phyloP scores from a whole-genome alignment of 2,113 vertebrate genomes.

The Azemiops feae region DNA sequence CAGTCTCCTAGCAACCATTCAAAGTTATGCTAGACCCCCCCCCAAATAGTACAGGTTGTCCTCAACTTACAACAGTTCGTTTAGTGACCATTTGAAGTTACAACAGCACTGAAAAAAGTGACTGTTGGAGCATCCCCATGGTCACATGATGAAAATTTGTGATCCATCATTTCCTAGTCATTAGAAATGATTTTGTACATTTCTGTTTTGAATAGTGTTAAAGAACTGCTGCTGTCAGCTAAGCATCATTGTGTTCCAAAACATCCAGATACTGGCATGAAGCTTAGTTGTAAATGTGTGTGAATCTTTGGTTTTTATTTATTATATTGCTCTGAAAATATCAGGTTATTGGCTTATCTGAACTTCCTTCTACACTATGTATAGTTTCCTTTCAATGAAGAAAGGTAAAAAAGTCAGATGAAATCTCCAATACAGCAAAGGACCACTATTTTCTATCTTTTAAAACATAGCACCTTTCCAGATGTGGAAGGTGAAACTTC shows the following conservation, averaged over 20 bases:
- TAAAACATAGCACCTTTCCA: background rate
- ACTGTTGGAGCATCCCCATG: background rate
- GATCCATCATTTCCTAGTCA: background rate
- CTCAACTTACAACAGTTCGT: background rate
- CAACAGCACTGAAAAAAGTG: background rate
- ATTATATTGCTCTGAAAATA: background rate
- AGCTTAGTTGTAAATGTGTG: background rate
- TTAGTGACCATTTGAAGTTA: background rate
- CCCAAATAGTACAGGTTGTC: background rate
- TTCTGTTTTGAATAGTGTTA: background rate
- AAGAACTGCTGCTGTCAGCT: background rate
- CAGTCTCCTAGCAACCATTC: background rate
- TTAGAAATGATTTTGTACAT: background rate
- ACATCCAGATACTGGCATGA: background rate
- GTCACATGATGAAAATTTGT: background rate
- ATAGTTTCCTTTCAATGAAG: background rate
- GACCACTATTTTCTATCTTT: background rate
- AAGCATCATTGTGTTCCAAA: background rate
- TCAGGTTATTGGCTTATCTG: background rate
- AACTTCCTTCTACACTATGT: background rate
- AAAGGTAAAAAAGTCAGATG: background rate
- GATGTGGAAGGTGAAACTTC: background rate
- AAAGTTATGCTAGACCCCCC: background rate
- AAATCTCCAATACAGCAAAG: background rate
- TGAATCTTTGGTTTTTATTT: background rate